A percentile compares a stretch with the other conserved stretches of the same genome.
Evolutionary conservation across 2,888 invertebrate genomes (phyloP).

Genomic region (Acleris sparsana): DNA sequence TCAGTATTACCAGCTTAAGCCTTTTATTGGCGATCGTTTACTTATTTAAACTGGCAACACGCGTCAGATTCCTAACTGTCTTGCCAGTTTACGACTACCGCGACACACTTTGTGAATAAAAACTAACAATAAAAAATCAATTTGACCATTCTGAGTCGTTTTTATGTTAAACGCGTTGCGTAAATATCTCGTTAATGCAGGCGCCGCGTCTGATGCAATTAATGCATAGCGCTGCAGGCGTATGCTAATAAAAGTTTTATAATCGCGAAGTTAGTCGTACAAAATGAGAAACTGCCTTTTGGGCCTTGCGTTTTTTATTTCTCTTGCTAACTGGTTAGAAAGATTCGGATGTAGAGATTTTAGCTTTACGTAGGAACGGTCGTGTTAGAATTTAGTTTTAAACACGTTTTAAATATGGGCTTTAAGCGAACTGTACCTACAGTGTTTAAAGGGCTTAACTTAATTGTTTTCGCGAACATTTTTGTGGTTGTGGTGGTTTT

Average conservation of each 20-base stretch:
- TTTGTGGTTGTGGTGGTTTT: too few relatives aligned
- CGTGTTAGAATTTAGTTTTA: neutral
- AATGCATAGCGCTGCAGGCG: slow-evolving; percentile 45
- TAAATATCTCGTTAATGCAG: slow-evolving; percentile 50
- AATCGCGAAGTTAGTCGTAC: slow-evolving; percentile 4
- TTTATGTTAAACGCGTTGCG: slow-evolving; percentile 60
- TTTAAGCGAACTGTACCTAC: too few relatives aligned
- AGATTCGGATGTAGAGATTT: neutral
- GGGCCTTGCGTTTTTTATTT: neutral
- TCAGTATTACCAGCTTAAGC: slow-evolving; percentile 18
- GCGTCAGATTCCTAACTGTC: slow-evolving; percentile 76
- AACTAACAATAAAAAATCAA: slow-evolving; percentile 70
- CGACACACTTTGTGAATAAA: slow-evolving; percentile 57
- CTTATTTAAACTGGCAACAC: slow-evolving; percentile 20
- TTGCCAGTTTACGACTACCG: slow-evolving; percentile 51
- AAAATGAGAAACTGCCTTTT: neutral
- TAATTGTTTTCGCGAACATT: too few relatives aligned
- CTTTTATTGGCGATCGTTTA: neutral
- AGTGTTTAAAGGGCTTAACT: too few relatives aligned
- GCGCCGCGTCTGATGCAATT: slow-evolving; percentile 60
- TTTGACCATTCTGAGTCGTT: slow-evolving; percentile 54
- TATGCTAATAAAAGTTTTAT: slow-evolving; percentile 39
- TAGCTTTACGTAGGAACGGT: neutral
- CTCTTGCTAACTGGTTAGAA: neutral
- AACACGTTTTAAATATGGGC: too few relatives aligned